A percentile compares a stretch with the other conserved stretches of the same genome.
These are phyloP conservation scores for Ochropleura plecta DNA, from an alignment of 2,888 invertebrate genomes.

Conservation along the genomic window DNA sequence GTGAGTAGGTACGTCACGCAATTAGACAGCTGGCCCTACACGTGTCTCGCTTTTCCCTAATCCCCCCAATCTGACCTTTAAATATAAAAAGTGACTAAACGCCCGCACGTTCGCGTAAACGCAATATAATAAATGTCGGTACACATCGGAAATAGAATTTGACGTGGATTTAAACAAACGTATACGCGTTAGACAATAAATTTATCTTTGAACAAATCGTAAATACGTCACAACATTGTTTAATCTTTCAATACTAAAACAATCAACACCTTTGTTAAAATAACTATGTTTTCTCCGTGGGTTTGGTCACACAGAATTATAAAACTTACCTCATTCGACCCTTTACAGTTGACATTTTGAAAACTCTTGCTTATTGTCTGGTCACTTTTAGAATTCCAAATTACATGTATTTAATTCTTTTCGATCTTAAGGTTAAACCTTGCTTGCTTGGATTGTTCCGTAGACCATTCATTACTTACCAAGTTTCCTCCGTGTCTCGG, in stretches of 20 bases:
- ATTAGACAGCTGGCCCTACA: neutral
- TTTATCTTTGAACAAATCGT: conserved; percentile 34
- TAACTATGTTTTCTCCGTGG: neutral
- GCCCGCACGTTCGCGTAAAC: conserved; percentile 17
- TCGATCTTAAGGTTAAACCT: no score
- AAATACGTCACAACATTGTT: conserved; percentile 45
- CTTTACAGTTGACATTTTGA: neutral
- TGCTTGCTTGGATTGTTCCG: no score
- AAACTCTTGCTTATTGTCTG: no score
- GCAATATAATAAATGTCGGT: conserved; percentile 37
- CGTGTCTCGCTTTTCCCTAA: neutral
- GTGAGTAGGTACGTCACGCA: neutral
- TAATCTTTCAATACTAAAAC: conserved; percentile 32
- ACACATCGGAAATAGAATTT: conserved; percentile 44
- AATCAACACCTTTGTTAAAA: conserved; percentile 22
- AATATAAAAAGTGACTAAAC: conserved; percentile 18
- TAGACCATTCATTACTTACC: no score
- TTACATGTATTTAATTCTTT: no score
- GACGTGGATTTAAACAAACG: conserved; percentile 47
- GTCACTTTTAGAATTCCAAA: no score
- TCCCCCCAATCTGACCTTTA: conserved; percentile 13
- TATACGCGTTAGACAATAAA: conserved; percentile 46
- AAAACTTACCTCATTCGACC: neutral
- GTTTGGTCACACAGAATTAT: neutral
- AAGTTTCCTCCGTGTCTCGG: no score